Base-by-base conservation (phyloP, 2,113 vertebrate species). In the Silurus meridionalis region DNA sequence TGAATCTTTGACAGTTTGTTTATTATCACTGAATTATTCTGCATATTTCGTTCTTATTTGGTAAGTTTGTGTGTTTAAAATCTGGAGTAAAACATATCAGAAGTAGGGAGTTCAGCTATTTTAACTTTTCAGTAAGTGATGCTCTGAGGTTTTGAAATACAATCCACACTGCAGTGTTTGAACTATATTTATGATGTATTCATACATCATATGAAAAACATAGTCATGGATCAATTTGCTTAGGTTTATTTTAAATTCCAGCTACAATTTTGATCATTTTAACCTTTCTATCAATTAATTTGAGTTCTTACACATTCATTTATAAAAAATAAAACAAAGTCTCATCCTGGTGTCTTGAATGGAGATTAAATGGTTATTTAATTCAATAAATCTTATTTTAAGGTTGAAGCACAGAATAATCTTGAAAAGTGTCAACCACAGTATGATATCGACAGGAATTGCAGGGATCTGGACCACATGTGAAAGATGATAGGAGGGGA, bases 81-180 rank as follows among this genome's bases (percentile, higher is more conserved):
- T 6, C 1, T 53, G 60, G n/a, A 19, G 14, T 72, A 19, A 74
- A 50, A 72, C 17, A 74, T 52, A 23, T 74, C 71, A 89, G 82
- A 88, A 89, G 85, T 88, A 91, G 88, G 79, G 69, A 83, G 64
- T 63, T 53, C 88, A 80, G 85, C 90, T 90, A 91, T 90, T 91
- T 93, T 85, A 88, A 85, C 85, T 66, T 72, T 58, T 83, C 86
- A 88, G 52, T 90, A 86, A 89, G 90, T 89, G 71, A 78, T 87
- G 87, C 79, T 85, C 77, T 88, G 74, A 72, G 85, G 85, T 90
- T 89, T 89, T 83, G 89, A 91, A 92, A 90, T 91, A 84, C 79
- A 87, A 91, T 89, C 87, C 88, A 82, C 87, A 66, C 72, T 69
- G 89, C 86, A 90, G 90, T 85, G 88, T 92, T 90, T 75, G 79